These are phyloP conservation scores for Aphelenchoides fujianensis DNA, from an alignment of 1,140 invertebrate genomes.

Conservation along the genomic window DNA sequence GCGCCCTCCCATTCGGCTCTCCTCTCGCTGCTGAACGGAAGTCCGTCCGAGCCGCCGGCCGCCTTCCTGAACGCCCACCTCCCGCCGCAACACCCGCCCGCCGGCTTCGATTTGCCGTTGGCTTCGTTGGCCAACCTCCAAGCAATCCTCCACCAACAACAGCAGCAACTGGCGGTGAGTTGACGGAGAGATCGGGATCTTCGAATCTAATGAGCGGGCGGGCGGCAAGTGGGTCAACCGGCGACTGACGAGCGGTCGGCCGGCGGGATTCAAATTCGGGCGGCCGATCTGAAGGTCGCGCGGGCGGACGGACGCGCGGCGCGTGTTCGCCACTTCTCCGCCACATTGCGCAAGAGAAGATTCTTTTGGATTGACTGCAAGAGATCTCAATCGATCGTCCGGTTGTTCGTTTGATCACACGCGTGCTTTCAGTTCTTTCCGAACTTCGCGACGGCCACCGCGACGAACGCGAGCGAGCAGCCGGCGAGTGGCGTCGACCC, in stretches of 20 bases:
- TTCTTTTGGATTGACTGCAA: no score
- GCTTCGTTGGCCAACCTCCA: constrained; percentile 11
- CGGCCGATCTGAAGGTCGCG: background rate
- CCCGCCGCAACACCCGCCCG: background rate
- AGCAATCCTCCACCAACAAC: constrained; percentile 21
- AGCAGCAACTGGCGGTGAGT: constrained; percentile 13
- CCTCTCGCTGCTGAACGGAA: background rate
- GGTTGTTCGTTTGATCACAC: background rate
- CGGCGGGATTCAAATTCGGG: background rate
- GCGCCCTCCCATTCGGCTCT: background rate
- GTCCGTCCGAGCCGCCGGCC: background rate
- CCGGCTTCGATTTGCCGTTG: background rate
- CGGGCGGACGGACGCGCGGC: background rate
- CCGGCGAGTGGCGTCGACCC: background rate
- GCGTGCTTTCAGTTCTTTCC: constrained; percentile 4
- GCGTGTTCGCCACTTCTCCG: background rate
- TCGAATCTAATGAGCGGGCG: background rate
- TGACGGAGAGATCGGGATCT: background rate
- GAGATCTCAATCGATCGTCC: no score
- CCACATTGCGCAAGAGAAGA: no score
- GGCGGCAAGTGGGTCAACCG: background rate
- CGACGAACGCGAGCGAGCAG: background rate
- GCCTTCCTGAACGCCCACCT: background rate
- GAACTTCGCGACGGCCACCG: background rate
- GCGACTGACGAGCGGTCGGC: background rate